phyloP scores from a whole-genome alignment of 2,888 invertebrate species.

The Subacronicta megacephala region DNA sequence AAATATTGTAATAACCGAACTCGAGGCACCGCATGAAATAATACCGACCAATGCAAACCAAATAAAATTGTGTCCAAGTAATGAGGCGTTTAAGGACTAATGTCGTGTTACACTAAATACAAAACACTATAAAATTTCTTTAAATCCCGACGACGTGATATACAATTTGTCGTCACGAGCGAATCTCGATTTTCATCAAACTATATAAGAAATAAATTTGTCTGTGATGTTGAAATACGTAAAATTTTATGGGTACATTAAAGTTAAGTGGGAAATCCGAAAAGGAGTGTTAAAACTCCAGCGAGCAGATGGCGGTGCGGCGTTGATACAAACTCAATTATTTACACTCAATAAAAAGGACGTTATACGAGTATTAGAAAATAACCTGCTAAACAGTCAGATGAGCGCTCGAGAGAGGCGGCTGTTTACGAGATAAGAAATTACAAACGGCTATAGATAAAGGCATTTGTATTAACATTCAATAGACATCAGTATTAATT shows the following conservation, averaged over 20 bases:
- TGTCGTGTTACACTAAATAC: slow-evolving; percentile 65
- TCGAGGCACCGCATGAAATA: slow-evolving; percentile 61
- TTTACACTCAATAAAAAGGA: slow-evolving; percentile 89
- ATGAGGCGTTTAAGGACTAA: slow-evolving; percentile 66
- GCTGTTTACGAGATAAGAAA: slow-evolving; percentile 72
- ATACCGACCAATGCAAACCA: slow-evolving; percentile 59
- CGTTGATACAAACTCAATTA: slow-evolving; percentile 88
- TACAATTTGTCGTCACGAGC: slow-evolving; percentile 61
- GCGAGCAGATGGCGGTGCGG: slow-evolving; percentile 83
- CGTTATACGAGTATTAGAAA: slow-evolving; percentile 87
- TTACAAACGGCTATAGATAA: slow-evolving; percentile 50
- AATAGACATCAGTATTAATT: slow-evolving; percentile 12
- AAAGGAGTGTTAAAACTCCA: slow-evolving; percentile 84
- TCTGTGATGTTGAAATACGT: slow-evolving; percentile 65
- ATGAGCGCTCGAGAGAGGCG: slow-evolving; percentile 57
- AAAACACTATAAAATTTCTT: slow-evolving; percentile 72
- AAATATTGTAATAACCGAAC: slow-evolving; percentile 86
- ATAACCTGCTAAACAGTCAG: slow-evolving; percentile 77
- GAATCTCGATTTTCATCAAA: slow-evolving; percentile 64
- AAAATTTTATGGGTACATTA: slow-evolving; percentile 86
- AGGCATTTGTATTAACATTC: slow-evolving; percentile 21
- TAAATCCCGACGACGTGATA: slow-evolving; percentile 77
- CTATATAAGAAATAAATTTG: slow-evolving; percentile 67
- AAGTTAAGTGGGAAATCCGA: slow-evolving; percentile 89
- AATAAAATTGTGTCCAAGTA: slow-evolving; percentile 70